These are phyloP conservation scores for Lithobates sylvaticus DNA, from an alignment of 2,797 vertebrate genomes.

Conservation along the genomic window DNA sequence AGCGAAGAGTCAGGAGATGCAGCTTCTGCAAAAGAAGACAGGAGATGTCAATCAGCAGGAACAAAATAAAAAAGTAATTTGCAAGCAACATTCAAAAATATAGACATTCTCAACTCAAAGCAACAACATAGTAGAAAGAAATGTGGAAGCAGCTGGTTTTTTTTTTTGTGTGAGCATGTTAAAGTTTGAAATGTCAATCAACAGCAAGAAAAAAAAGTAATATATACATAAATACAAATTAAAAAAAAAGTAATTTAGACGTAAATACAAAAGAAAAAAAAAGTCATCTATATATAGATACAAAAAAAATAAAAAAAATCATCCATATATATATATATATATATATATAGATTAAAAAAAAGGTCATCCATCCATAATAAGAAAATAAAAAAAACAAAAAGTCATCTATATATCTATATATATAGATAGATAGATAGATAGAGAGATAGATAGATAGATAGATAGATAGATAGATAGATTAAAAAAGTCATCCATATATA, in stretches of 20 bases:
- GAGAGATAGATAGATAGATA: too few relatives aligned
- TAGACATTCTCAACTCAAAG: too few relatives aligned
- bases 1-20: background rate
- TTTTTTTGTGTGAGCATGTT: too few relatives aligned
- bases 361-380: background rate
- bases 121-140: too few relatives aligned
- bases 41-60: background rate
- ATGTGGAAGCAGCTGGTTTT: too few relatives aligned
- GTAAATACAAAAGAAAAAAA: background rate
- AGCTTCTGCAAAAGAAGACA: constrained; percentile 29
- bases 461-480: too few relatives aligned
- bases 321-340: background rate
- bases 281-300: background rate
- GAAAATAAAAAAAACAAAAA: too few relatives aligned
- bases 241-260: too few relatives aligned
- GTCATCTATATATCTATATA: too few relatives aligned
- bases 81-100: background rate
- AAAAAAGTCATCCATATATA: too few relatives aligned
- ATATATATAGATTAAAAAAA: background rate
- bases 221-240: background rate
- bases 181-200: background rate
- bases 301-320: too few relatives aligned
- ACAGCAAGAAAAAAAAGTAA: background rate
- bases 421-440: too few relatives aligned
- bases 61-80: background rate